Percentiles rank a stretch among this genome's conserved stretches.
phyloP scores from a whole-genome alignment of 2,797 vertebrate species.

The Molossus alvarezi region DNA sequence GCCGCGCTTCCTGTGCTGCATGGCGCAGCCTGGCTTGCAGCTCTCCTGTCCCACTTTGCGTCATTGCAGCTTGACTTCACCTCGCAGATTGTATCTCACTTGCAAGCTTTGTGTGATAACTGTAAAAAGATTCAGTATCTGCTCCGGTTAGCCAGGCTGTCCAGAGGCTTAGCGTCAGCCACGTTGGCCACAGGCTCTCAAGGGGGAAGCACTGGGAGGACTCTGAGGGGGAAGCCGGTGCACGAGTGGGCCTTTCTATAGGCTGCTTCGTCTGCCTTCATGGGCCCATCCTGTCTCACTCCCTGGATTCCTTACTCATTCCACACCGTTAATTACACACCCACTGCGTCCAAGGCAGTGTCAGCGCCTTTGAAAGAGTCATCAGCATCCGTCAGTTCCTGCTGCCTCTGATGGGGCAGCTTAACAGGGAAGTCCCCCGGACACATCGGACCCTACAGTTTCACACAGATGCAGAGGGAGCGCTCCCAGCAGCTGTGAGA shows the following conservation, averaged over 20 bases:
- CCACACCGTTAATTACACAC: background rate
- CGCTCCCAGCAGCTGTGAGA: background rate
- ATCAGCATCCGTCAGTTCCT: background rate
- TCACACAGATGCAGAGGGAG: background rate
- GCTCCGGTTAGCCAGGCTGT: background rate
- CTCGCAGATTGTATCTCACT: background rate
- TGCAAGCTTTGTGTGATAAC: slow-evolving; percentile 5
- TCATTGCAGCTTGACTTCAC: background rate
- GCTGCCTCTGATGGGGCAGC: background rate
- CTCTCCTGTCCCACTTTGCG: background rate
- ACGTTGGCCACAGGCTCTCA: background rate
- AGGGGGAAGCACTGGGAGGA: background rate
- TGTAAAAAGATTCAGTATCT: background rate
- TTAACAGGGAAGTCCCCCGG: background rate
- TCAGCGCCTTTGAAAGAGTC: background rate
- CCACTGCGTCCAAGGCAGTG: background rate
- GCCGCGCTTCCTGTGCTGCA: background rate
- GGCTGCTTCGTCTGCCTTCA: background rate
- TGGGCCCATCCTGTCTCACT: background rate
- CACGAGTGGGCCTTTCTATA: background rate
- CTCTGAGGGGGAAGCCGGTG: background rate
- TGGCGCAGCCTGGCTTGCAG: background rate
- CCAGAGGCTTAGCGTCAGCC: background rate
- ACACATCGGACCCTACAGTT: background rate
- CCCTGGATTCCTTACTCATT: slow-evolving; percentile 28